A percentile compares a stretch with the other conserved stretches of the same genome.
Conservation (phyloP, 2,888 invertebrate species). For the Diaperis boleti region DNA sequence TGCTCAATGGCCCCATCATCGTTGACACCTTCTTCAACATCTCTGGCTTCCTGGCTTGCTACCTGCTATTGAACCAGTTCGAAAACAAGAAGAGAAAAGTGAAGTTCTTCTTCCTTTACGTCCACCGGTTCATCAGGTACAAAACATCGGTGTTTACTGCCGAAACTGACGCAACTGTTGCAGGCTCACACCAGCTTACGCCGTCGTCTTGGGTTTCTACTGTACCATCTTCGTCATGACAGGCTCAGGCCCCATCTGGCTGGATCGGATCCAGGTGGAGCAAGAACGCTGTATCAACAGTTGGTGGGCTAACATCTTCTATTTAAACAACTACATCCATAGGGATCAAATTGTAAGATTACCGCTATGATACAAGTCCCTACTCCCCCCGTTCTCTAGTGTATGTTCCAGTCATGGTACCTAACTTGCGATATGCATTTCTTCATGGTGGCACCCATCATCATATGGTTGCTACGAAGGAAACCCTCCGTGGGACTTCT, state of each 20-base stretch:
- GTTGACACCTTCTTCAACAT: conserved; percentile 78
- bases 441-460: conserved; percentile 54
- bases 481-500: conserved; percentile 53
- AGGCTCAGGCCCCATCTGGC: conserved; percentile 81
- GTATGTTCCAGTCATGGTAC: conserved; percentile 71
- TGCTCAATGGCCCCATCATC: conserved; percentile 75
- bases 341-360: conserved; percentile 70
- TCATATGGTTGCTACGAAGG: conserved; percentile 55
- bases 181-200: conserved; percentile 80
- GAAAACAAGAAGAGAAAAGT: conserved; percentile 72
- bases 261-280: conserved; percentile 67
- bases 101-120: conserved; percentile 72
- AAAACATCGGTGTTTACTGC: background rate
- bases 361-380: background rate
- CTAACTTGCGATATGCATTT: conserved; percentile 60
- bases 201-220: conserved; percentile 78
- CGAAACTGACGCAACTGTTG: conserved; percentile 1
- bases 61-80: conserved; percentile 74
- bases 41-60: conserved; percentile 77
- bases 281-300: conserved; percentile 71
- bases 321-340: conserved; percentile 78
- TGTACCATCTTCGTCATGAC: conserved; percentile 77
- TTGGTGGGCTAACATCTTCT: conserved; percentile 81
- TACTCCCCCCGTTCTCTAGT: conserved; percentile 61
- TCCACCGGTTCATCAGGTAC: conserved; percentile 77